Conservation (phyloP, 2,888 invertebrate genomes). For the Phytoseiulus persimilis region DNA sequence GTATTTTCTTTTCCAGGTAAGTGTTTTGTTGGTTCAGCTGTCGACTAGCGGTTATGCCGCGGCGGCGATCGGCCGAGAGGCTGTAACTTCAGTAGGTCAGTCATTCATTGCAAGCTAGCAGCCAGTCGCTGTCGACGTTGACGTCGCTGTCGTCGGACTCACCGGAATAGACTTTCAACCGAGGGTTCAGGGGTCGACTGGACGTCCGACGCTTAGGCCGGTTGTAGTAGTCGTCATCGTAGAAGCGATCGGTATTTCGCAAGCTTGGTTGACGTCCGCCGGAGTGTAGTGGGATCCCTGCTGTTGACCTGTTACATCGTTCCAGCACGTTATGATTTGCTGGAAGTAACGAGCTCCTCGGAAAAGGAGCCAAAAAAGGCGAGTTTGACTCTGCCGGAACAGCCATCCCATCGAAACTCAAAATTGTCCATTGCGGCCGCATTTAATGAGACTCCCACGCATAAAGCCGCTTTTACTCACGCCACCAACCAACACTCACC, state of each 20-base stretch:
- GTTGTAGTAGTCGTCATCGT: not conserved
- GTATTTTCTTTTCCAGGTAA: not conserved
- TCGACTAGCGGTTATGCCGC: not conserved
- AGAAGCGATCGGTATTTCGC: not conserved
- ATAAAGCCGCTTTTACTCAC: not conserved
- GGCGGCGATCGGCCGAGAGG: not conserved
- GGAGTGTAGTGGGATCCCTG: not conserved
- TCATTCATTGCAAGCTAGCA: slow-evolving; percentile 5
- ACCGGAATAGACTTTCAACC: not conserved
- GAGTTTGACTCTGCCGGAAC: not conserved
- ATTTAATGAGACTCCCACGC: not conserved
- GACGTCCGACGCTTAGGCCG: not conserved
- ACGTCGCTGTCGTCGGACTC: not conserved
- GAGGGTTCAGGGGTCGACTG: not conserved
- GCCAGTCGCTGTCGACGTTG: not conserved
- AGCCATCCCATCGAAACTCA: not conserved
- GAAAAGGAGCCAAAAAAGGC: not conserved
- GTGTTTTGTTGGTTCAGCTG: not conserved
- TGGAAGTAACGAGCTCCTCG: not conserved
- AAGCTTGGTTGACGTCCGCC: not conserved
- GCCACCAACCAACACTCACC: not conserved
- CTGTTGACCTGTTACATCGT: not conserved
- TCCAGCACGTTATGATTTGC: not conserved
- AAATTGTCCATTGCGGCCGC: not conserved
- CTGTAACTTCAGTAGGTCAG: not conserved